A percentile compares a stretch with the other conserved stretches of the same genome.
These are phyloP conservation scores for Hemichromis elongatus DNA, from an alignment of 2,113 vertebrate genomes.

Conservation along the genomic window DNA sequence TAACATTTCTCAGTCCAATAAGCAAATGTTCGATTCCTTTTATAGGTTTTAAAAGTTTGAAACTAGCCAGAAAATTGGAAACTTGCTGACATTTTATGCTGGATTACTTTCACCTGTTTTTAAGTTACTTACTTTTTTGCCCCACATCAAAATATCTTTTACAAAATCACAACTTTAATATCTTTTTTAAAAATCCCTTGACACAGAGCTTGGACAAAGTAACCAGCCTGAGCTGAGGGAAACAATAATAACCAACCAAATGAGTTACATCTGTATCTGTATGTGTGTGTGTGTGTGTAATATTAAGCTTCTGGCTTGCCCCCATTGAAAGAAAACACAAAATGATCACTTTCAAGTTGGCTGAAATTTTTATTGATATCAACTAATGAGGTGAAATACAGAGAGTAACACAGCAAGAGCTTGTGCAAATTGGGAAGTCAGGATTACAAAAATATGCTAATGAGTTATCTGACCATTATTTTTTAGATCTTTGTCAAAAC, in stretches of 20 bases:
- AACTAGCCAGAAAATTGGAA: neutral
- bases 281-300: neutral
- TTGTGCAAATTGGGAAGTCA: neutral
- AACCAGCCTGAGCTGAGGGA: neutral
- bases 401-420: neutral
- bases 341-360: neutral
- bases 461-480: neutral
- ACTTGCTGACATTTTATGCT: neutral
- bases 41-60: neutral
- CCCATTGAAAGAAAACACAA: neutral
- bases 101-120: neutral
- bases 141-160: neutral
- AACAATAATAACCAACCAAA: neutral
- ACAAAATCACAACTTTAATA: neutral
- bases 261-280: neutral
- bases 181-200: neutral
- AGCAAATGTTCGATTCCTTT: neutral
- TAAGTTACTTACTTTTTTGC: neutral
- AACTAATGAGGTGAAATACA: constrained; percentile 5
- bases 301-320: neutral
- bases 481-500: neutral
- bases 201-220: neutral
- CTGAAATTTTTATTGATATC: neutral
- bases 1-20: neutral
- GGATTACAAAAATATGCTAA: neutral